phyloP scores from a whole-genome alignment of 2,888 invertebrate genomes.

The Melieria picta region DNA sequence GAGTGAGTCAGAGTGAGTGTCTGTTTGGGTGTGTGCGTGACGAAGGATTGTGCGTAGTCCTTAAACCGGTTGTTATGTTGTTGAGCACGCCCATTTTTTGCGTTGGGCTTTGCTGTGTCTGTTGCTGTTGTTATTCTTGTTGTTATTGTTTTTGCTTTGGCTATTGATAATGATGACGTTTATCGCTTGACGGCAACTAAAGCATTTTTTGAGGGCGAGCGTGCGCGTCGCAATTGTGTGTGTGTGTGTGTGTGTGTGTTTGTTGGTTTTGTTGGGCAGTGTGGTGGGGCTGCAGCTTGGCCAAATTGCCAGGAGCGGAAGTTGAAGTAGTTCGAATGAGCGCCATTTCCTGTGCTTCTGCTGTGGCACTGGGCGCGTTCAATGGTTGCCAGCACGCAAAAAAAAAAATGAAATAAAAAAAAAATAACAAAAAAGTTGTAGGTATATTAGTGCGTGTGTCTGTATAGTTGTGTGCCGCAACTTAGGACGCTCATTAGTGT shows the following conservation, averaged over 20 bases:
- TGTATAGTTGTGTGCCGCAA: neutral
- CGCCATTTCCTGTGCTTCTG: neutral
- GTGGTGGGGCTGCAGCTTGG: neutral
- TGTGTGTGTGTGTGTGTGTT: neutral
- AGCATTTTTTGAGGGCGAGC: neutral
- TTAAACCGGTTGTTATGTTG: neutral
- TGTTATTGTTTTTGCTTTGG: neutral
- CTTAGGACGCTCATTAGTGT: constrained; percentile 9
- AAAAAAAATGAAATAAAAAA: too few relatives aligned
- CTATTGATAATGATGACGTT: neutral
- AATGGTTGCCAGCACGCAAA: too few relatives aligned
- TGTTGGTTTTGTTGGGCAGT: too few relatives aligned
- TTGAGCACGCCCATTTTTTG: constrained; percentile 1
- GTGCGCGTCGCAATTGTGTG: neutral
- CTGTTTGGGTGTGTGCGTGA: neutral
- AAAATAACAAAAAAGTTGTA: too few relatives aligned
- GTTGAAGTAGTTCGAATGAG: neutral
- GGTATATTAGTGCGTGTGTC: neutral
- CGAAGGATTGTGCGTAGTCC: neutral
- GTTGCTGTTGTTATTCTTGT: neutral
- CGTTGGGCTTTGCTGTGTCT: neutral
- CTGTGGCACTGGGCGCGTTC: too few relatives aligned
- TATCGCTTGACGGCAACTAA: neutral
- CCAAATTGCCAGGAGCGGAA: neutral
- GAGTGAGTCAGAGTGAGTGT: too few relatives aligned